Conservation (phyloP, 2,113 vertebrate species). For the Thomomys bottae region DNA sequence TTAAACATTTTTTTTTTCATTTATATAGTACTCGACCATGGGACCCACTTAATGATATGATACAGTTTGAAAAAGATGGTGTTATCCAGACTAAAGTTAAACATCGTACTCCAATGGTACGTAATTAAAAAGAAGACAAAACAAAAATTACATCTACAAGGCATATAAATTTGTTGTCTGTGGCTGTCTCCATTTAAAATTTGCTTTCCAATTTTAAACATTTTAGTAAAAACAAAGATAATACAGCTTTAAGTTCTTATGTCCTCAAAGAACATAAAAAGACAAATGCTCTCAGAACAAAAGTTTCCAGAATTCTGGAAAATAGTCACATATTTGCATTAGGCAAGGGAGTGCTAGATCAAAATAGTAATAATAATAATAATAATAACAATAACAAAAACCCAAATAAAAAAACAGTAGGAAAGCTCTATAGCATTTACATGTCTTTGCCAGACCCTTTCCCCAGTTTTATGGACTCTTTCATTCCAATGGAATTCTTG, state of each 20-base stretch:
- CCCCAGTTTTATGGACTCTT: neutral
- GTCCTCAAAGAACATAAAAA: neutral
- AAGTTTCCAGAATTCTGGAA: conserved; percentile 7
- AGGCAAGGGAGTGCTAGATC: neutral
- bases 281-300: conserved; percentile 14
- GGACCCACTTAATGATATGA: conserved; percentile 98
- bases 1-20: conserved; percentile 49
- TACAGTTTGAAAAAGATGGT: conserved; percentile 98
- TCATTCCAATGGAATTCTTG: neutral
- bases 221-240: neutral
- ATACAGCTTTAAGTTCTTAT: neutral
- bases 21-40: conserved; percentile 94
- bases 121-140: conserved; percentile 85
- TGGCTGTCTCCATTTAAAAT: conserved; percentile 30
- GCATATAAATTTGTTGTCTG: conserved; percentile 12
- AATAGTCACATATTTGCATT: neutral
- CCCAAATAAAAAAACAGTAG: neutral
- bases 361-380: too few relatives aligned
- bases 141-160: conserved; percentile 76
- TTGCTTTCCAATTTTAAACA: conserved; percentile 20
- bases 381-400: too few relatives aligned
- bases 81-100: conserved; percentile 97
- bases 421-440: neutral
- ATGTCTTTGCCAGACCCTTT: neutral
- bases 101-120: conserved; percentile 98